Evolutionary conservation across 2,797 vertebrate species (phyloP).

Genomic region (Heterohyrax brucei): DNA sequence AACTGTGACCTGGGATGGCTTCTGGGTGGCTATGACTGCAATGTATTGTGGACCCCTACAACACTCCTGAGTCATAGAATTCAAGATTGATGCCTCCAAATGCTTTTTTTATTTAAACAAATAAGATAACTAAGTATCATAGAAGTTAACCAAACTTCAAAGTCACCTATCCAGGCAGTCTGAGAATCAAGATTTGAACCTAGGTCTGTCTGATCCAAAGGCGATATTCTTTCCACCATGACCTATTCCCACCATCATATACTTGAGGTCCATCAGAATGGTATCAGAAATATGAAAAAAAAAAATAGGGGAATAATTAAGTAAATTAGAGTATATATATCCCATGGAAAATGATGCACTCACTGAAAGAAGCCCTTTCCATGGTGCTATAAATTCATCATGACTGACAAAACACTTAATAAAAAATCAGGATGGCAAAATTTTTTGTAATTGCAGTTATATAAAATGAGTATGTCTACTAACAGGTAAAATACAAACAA

Average conservation of each 20-base stretch:
- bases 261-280: background rate
- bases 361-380: slow-evolving; percentile 77
- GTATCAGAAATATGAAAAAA: slow-evolving; percentile 57
- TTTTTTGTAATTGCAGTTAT: slow-evolving; percentile 77
- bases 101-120: background rate
- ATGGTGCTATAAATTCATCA: slow-evolving; percentile 74
- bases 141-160: background rate
- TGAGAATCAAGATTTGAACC: slow-evolving; percentile 23
- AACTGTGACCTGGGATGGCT: background rate
- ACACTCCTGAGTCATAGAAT: background rate
- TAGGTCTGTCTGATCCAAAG: background rate
- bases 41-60: background rate
- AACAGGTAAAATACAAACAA: slow-evolving; percentile 71
- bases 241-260: background rate
- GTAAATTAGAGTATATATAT: slow-evolving; percentile 47
- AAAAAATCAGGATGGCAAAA: slow-evolving; percentile 77
- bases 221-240: background rate
- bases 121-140: background rate
- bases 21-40: background rate
- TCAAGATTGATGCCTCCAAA: background rate
- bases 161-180: background rate
- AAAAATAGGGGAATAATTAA: slow-evolving; percentile 23
- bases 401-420: slow-evolving; percentile 81
- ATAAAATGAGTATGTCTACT: slow-evolving; percentile 68
- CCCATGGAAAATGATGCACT: slow-evolving; percentile 72